Conservation (phyloP, 2,888 invertebrate species). For the Steromphala cineraria region DNA sequence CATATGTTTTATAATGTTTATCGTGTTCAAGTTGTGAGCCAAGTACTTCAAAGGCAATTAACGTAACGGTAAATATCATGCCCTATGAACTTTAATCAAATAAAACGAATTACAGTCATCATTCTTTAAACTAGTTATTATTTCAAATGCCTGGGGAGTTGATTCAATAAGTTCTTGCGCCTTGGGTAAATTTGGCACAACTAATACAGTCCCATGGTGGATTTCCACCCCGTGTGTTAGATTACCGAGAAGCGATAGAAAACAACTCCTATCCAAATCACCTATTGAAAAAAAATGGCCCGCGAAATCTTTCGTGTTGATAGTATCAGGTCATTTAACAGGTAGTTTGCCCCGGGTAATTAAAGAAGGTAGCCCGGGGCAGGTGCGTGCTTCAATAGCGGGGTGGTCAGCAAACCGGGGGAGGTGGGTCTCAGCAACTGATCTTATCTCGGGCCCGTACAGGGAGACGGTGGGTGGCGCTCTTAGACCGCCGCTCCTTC, state of each 20-base stretch:
- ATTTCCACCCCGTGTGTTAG: too few relatives aligned
- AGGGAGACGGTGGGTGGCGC: neutral
- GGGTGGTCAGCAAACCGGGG: neutral
- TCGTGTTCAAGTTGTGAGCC: too few relatives aligned
- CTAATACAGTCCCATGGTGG: too few relatives aligned
- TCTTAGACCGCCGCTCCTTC: neutral
- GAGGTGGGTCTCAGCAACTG: neutral
- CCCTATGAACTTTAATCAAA: too few relatives aligned
- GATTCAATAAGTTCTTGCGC: too few relatives aligned
- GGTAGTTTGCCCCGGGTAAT: constrained; percentile 5
- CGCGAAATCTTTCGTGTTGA: constrained; percentile 8
- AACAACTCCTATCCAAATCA: neutral
- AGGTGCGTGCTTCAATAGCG: neutral
- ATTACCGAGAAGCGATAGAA: neutral
- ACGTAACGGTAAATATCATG: too few relatives aligned
- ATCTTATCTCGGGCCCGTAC: neutral
- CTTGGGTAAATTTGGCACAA: too few relatives aligned
- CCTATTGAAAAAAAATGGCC: constrained; percentile 4
- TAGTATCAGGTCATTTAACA: neutral
- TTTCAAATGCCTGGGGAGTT: too few relatives aligned
- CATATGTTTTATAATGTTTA: too few relatives aligned
- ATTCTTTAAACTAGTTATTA: too few relatives aligned
- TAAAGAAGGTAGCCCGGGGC: neutral
- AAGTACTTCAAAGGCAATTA: too few relatives aligned
- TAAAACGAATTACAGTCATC: too few relatives aligned